Evolutionary conservation across 2,888 invertebrate genomes (phyloP), one percentile per base, ranked within the genome.

Genomic region (Rhingia rostrata): DNA sequence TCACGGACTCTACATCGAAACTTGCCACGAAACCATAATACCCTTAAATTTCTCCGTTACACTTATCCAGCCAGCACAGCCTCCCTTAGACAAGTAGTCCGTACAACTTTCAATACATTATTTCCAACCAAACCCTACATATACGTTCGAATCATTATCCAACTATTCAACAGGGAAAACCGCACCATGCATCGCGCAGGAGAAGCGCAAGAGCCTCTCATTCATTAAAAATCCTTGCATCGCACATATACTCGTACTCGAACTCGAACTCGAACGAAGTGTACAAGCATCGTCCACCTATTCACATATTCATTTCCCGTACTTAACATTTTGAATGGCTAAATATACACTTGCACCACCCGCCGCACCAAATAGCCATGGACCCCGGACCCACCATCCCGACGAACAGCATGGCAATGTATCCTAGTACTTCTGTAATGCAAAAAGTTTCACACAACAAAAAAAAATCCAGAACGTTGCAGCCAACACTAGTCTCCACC

Each of bases 271-370:
- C 10, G n/a, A 12, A 22, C 12, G 35, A 9, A 22, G n/a, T 10
- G n/a, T n/a, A 43, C 30, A 33, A 56, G 35, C 37, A 67, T 56
- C 51, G 56, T 83, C 54, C 73, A 83, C 41, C 74, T 74, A 70
- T 79, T 80, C 66, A 84, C 74, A 80, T 80, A 84, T 84, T 84
- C 84, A 69, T 84, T 74, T 79, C 79, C 72, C 69, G 79, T 79
- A 69, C 77, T 69, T 77, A 77, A 45, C 77, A 43, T 61, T 61
- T 69, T 69, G 63, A 64, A 64, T 78, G 70, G 84, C 74, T 79
- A 74, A 79, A 63, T 74, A 64, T 64, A 78, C 56, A 53, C 56
- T 49, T 51, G 10, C 22, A 37, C 7, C 47, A n/a, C n/a, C n/a
- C n/a, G n/a, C n/a, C n/a, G n/a, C 45, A 10, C n/a, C n/a, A 54